Conservation (phyloP, 2,113 vertebrate species). For the Actenoides hombroni region DNA sequence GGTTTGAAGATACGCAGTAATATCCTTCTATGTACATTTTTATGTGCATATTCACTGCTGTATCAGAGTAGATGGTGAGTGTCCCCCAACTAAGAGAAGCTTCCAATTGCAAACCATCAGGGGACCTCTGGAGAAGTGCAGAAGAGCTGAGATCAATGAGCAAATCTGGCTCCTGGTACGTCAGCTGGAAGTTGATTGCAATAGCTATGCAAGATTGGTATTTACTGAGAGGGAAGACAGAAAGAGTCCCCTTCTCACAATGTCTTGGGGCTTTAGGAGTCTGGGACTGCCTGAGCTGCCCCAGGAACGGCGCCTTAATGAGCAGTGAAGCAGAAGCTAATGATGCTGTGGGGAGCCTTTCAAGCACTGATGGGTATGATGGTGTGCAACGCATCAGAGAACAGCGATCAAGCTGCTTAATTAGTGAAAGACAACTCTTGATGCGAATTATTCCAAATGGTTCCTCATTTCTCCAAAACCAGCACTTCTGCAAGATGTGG, state of each 20-base stretch:
- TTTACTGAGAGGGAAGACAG: background rate
- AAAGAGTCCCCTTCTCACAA: background rate
- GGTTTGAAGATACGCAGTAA: background rate
- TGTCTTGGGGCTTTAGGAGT: background rate
- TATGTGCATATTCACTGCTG: background rate
- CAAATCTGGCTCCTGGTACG: background rate
- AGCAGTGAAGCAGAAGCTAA: conserved; percentile 10
- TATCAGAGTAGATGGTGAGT: background rate
- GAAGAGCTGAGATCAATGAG: background rate
- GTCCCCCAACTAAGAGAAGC: background rate
- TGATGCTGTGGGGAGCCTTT: background rate
- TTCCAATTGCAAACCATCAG: background rate
- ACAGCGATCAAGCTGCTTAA: background rate
- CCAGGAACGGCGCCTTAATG: background rate
- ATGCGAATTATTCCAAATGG: background rate
- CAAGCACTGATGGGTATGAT: background rate
- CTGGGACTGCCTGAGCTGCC: background rate
- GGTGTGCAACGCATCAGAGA: background rate
- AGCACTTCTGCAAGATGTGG: background rate
- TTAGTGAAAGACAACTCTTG: background rate
- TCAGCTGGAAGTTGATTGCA: background rate
- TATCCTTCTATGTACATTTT: background rate
- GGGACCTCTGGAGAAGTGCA: background rate
- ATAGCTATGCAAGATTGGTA: background rate
- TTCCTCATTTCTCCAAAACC: background rate